Evolutionary conservation across 2,797 vertebrate genomes (phyloP), one percentile per base, ranked within the genome.

Genomic region (Gallinago nigripennis): DNA sequence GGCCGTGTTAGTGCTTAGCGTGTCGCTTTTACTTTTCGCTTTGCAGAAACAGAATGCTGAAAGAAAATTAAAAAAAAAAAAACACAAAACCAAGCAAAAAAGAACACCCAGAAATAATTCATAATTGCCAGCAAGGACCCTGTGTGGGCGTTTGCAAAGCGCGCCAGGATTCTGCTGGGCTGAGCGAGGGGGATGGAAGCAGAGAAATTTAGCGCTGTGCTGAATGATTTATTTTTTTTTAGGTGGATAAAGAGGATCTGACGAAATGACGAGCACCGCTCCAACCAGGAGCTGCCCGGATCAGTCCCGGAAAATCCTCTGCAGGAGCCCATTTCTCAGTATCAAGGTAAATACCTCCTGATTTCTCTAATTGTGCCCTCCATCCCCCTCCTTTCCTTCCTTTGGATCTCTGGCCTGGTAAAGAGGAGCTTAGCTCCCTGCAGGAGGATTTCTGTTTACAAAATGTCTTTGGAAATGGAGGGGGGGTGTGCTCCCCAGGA

Each of bases 291-390:
- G 46, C 63, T 46, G 2, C 56, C 25, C 16, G 5, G 79, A 33
- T 1, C 19, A 0, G 4, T 12, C 85, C 53, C 18, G 0, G 61
- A 79, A 56, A 68, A 8, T 45, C 0, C 39, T 41, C 78, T 94
- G 65, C 75, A 66, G 64, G 51, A 97, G 20, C 51, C 96, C 95
- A 0, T 97, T 97, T 6, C 84, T 94, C 72, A 96, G 85, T 1
- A 41, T 97, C 90, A 97, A 97, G 93, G 97, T 97, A 94, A 92
- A 72, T 5, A 12, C 11, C 16, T 51, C 37, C 48, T 12, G n/a
- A 35, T 51, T 37, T 14, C 48, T 28, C 4, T 48, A 23, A 1
- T 1, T 7, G 24, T 8, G 13, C 24, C 24, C 25, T 15, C 48
- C 48, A 48, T 6, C 24, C 39, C 39, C 39, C 15, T 41, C 14